Evolutionary conservation across 2,888 invertebrate genomes (phyloP), one percentile per base, ranked within the genome.

Genomic region (Lithophane semibrunnea): DNA sequence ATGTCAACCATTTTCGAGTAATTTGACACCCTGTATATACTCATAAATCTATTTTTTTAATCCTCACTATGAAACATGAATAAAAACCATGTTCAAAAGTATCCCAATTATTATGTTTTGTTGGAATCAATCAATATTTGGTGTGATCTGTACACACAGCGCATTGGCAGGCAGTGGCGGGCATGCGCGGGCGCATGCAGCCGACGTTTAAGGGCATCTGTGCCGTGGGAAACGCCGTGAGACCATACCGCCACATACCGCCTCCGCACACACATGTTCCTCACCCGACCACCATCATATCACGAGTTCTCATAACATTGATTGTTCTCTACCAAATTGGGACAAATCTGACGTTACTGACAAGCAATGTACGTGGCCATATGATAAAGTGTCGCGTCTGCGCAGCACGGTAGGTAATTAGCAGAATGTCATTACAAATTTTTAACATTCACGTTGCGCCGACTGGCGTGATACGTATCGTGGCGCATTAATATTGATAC

Each of bases 181-280:
- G 87, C 80, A 76, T 68, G 88, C 84, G 86, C 82, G 79, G 80
- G 85, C 88, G 86, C 88, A 89, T 87, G 86, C 87, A 82, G 52
- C 60, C 77, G 79, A 86, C 92, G 86, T 90, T 89, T 95, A 95
- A 93, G 95, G 95, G 92, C 94, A 95, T 93, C 90, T 94, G 94
- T 94, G 95, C 92, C 96, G 96, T 96, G 96, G 94, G 96, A 96
- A 95, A 88, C 91, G 85, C 82, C 91, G 90, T 83, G 85, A 72
- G 88, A 86, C 86, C 87, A 75, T 83, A 88, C 86, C 86, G 84
- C 77, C 83, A 85, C 89, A 87, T 84, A 86, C 90, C 89, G 82
- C 61, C 66, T 47, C 74, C 73, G 75, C 49, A 54, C 75, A 83
- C 86, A 75, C 49, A 18, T 44, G 21, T n/a, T 44, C 67, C 37